A percentile compares a stretch with the other conserved stretches of the same genome.
Conservation (phyloP, 2,797 vertebrate genomes). For the Leptodactylus fallax region DNA sequence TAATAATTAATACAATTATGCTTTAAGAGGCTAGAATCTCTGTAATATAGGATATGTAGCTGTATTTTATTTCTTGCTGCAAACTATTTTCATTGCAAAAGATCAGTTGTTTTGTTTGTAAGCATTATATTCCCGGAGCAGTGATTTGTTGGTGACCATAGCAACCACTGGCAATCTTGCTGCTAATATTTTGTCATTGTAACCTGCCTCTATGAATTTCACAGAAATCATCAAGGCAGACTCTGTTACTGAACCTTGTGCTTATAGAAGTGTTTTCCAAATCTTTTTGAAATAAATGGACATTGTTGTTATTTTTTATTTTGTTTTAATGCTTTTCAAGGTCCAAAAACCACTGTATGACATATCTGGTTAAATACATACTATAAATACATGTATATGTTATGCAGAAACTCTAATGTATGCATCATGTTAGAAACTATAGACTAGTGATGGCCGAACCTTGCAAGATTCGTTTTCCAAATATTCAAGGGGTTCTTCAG, state of each 20-base stretch:
- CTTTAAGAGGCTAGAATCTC: neutral
- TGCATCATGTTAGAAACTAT: neutral
- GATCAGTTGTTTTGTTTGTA: conserved; percentile 43
- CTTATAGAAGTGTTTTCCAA: neutral
- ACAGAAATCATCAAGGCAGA: conserved; percentile 28
- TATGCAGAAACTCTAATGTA: neutral
- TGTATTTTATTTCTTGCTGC: neutral
- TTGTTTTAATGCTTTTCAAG: neutral
- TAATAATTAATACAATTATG: neutral
- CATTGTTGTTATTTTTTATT: neutral
- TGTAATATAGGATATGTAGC: no score
- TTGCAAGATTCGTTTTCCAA: no score
- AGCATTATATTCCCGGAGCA: conserved; percentile 18
- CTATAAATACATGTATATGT: neutral
- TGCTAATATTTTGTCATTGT: conserved; percentile 53
- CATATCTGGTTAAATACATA: neutral
- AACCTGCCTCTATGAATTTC: conserved; percentile 45
- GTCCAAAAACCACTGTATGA: neutral
- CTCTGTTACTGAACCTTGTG: neutral
- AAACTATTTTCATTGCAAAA: conserved; percentile 41
- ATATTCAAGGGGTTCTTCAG: no score
- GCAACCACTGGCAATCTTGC: conserved; percentile 41
- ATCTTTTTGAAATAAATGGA: neutral
- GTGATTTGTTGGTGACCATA: conserved; percentile 49
- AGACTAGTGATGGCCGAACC: no score